phyloP scores from a whole-genome alignment of 2,888 invertebrate genomes.

The Drosophila ochracea region DNA sequence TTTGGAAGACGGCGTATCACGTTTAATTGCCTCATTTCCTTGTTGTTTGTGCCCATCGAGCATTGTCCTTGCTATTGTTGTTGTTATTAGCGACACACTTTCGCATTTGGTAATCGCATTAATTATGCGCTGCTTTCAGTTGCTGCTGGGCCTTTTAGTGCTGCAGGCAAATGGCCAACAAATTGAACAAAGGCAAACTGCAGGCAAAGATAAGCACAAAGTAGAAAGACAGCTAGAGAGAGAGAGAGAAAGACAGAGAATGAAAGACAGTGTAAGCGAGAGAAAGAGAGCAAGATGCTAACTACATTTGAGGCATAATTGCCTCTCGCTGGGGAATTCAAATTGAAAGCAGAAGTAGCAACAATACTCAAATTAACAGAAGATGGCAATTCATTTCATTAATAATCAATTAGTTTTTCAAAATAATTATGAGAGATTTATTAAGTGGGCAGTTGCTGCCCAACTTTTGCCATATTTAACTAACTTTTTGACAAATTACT shows the following conservation, averaged over 20 bases:
- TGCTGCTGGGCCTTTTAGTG: constrained; percentile 68
- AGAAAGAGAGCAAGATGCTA: not conserved
- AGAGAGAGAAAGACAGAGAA: not conserved
- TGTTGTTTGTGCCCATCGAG: constrained; percentile 35
- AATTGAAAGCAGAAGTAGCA: constrained; percentile 54
- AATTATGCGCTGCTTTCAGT: constrained; percentile 71
- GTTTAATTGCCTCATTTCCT: not conserved
- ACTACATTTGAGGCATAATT: constrained; percentile 62
- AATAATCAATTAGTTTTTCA: constrained; percentile 80
- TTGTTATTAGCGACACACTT: constrained; percentile 74
- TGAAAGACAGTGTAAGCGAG: not conserved
- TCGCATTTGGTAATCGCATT: constrained; percentile 78
- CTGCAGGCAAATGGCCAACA: constrained; percentile 72
- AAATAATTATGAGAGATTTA: constrained; percentile 70
- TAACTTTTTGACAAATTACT: constrained; percentile 57
- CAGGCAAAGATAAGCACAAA: constrained; percentile 54
- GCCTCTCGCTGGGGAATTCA: constrained; percentile 69
- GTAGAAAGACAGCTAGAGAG: constrained; percentile 3
- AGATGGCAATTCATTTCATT: constrained; percentile 71
- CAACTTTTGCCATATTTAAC: constrained; percentile 32
- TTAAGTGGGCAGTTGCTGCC: constrained; percentile 43
- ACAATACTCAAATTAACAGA: constrained; percentile 39
- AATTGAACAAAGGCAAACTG: constrained; percentile 74
- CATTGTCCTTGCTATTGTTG: constrained; percentile 38
- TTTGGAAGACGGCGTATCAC: not conserved